Evolutionary conservation across 2,888 invertebrate species (phyloP).

Genomic region (Ochropacha duplaris): DNA sequence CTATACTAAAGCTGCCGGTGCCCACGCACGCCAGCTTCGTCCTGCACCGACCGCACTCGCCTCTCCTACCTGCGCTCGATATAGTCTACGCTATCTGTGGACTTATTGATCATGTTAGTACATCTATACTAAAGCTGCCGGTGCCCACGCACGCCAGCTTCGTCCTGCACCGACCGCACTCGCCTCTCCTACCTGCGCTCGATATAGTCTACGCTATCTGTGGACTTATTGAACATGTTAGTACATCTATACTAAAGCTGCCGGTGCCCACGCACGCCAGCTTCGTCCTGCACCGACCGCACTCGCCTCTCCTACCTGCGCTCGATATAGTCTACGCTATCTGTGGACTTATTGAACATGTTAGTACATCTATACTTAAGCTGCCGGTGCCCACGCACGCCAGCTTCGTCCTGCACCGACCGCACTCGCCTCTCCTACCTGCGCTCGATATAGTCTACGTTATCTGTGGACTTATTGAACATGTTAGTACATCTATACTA

Average conservation of each 20-base stretch:
- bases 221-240: constrained; percentile 86
- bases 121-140: no score
- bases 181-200: constrained; percentile 90
- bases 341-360: constrained; percentile 88
- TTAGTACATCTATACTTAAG: no score
- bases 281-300: constrained; percentile 92
- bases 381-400: no score
- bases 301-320: constrained; percentile 90
- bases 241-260: no score
- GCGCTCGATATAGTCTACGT: constrained; percentile 93
- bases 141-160: constrained; percentile 90
- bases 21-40: constrained; percentile 91
- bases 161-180: constrained; percentile 90
- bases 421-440: constrained; percentile 90
- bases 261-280: no score
- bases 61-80: constrained; percentile 91
- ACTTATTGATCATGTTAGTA: constrained; percentile 83
- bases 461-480: constrained; percentile 89
- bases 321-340: constrained; percentile 92
- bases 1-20: constrained; percentile 86
- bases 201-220: constrained; percentile 92
- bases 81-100: constrained; percentile 91
- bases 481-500: not conserved
- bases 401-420: constrained; percentile 92
- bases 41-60: constrained; percentile 91